Evolutionary conservation across 2,797 vertebrate species (phyloP).

Genomic region (Crypturellus tataupa): DNA sequence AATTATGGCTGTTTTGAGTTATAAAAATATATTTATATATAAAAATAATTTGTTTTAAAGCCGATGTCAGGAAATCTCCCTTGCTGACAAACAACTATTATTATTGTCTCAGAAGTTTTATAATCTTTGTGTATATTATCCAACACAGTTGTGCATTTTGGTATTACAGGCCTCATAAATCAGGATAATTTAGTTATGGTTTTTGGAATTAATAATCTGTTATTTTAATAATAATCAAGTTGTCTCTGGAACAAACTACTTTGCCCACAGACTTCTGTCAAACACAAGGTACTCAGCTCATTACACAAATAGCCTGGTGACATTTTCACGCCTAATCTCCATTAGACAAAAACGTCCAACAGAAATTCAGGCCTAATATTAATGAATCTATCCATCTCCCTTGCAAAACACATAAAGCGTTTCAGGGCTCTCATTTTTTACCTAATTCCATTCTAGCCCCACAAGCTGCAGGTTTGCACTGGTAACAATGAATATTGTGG

Average conservation of each 20-base stretch:
- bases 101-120: neutral
- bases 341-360: neutral
- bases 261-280: neutral
- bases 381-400: neutral
- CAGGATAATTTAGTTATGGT: neutral
- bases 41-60: conserved; percentile 10
- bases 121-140: neutral
- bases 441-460: neutral
- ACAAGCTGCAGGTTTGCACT: neutral
- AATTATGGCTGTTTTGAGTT: too few relatives aligned
- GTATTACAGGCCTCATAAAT: neutral
- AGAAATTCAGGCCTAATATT: neutral
- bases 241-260: neutral
- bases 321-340: neutral
- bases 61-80: neutral
- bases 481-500: neutral
- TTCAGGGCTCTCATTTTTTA: neutral
- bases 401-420: neutral
- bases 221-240: neutral
- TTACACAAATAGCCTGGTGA: neutral
- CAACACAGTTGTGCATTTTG: neutral
- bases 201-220: neutral
- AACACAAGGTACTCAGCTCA: neutral
- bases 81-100: neutral
- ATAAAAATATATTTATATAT: neutral